Percentiles rank a stretch among this genome's conserved stretches.
Conservation (phyloP, 2,113 vertebrate species). For the Origma solitaria region DNA sequence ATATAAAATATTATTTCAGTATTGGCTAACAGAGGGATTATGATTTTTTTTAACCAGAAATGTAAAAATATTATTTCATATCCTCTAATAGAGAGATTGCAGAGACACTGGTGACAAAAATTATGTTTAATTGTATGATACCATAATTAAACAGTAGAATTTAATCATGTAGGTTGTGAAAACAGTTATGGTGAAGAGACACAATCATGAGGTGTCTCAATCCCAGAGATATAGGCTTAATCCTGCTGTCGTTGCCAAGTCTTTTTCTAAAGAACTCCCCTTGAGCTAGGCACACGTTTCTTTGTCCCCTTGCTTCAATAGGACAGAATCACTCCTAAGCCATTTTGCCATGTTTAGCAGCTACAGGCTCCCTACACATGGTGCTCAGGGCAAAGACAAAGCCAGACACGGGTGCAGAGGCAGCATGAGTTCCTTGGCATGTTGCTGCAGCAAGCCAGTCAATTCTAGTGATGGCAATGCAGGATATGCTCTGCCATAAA, state of each 20-base stretch:
- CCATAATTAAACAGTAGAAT: not conserved
- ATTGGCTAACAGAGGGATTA: slow-evolving; percentile 13
- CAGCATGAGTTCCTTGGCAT: not conserved
- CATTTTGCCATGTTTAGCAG: not conserved
- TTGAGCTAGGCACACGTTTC: not conserved
- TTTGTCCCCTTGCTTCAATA: not conserved
- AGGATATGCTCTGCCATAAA: not conserved
- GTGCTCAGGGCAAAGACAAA: not conserved
- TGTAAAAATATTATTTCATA: not conserved
- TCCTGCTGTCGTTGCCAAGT: not conserved
- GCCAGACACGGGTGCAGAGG: not conserved
- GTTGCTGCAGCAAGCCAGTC: not conserved
- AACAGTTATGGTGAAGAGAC: not conserved
- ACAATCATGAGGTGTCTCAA: not conserved
- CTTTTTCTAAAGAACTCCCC: not conserved
- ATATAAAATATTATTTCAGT: not conserved
- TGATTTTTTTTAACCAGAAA: not conserved
- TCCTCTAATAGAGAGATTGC: not conserved
- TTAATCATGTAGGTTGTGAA: not conserved
- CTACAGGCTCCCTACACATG: not conserved
- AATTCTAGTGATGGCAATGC: not conserved
- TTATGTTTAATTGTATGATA: not conserved
- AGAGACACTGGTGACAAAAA: not conserved
- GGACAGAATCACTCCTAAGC: not conserved
- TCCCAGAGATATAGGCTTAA: not conserved